Evolutionary conservation across 1,140 invertebrate species (phyloP).

Genomic region (Panulirus ornatus): DNA sequence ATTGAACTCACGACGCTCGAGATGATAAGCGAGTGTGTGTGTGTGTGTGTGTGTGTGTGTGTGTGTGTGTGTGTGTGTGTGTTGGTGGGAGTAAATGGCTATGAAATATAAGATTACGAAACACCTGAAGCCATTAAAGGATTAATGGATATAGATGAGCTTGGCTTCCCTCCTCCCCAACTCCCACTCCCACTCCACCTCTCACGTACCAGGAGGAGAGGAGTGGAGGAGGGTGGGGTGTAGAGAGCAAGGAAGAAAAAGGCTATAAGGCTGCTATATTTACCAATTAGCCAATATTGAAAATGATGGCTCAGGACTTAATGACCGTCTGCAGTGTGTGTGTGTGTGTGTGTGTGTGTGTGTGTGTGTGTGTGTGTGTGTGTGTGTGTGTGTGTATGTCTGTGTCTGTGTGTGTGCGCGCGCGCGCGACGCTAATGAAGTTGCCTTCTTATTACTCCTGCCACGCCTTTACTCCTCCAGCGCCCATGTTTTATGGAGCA

Average conservation of each 20-base stretch:
- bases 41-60: no score
- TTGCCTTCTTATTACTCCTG: conserved; percentile 8
- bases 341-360: no score
- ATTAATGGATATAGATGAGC: conserved; percentile 44
- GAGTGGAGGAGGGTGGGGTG: no score
- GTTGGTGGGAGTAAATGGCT: conserved; percentile 11
- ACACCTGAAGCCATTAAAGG: conserved; percentile 38
- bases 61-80: not conserved
- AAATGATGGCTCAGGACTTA: conserved; percentile 29
- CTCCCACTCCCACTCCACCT: no score
- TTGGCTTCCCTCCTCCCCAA: no score
- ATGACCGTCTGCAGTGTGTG: no score
- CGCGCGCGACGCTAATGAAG: conserved; percentile 9
- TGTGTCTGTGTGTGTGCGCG: conserved; percentile 1
- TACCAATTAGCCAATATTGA: conserved; percentile 35
- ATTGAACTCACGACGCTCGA: not conserved
- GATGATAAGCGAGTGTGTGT: not conserved
- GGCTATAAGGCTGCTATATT: conserved; percentile 30
- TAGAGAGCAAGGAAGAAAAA: no score
- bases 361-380: no score
- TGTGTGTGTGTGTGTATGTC: no score
- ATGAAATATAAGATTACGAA: conserved; percentile 50
- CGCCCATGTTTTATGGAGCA: no score
- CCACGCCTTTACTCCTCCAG: not conserved
- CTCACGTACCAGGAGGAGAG: no score